These are phyloP conservation scores for Hassar affinis DNA, from an alignment of 2,113 vertebrate genomes.

Conservation along the genomic window DNA sequence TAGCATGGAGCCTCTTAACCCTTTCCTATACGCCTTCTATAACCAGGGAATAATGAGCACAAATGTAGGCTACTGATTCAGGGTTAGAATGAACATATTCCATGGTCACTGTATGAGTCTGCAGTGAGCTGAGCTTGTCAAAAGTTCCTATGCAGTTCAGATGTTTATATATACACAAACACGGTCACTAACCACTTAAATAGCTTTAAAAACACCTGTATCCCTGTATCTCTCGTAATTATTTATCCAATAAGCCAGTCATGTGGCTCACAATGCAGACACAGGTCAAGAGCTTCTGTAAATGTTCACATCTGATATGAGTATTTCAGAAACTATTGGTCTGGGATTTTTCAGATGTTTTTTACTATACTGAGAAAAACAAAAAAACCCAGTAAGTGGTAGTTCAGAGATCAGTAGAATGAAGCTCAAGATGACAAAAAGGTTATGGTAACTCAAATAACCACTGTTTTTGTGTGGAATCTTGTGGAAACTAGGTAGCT, in stretches of 20 bases:
- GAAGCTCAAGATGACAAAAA: too few relatives aligned
- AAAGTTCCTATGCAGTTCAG: neutral
- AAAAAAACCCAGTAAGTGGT: neutral
- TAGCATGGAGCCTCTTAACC: conserved; percentile 49
- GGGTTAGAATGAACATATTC: neutral
- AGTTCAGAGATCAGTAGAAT: neutral
- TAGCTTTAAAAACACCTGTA: neutral
- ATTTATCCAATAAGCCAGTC: neutral
- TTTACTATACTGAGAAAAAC: too few relatives aligned
- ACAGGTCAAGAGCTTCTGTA: neutral
- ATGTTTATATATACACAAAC: neutral
- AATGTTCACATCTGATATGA: neutral
- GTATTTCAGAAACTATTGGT: neutral
- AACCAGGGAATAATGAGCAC: neutral
- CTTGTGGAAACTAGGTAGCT: neutral
- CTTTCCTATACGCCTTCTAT: neutral
- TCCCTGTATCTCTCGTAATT: neutral
- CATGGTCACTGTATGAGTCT: neutral
- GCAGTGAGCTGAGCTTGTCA: conserved; percentile 4
- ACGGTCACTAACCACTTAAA: neutral
- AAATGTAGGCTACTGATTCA: conserved; percentile 22
- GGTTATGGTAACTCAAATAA: too few relatives aligned
- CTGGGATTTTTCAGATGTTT: neutral
- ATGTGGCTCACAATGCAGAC: neutral
- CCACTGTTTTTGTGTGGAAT: neutral